Conservation (phyloP, 2,888 invertebrate species). For the Tipula unca region DNA sequence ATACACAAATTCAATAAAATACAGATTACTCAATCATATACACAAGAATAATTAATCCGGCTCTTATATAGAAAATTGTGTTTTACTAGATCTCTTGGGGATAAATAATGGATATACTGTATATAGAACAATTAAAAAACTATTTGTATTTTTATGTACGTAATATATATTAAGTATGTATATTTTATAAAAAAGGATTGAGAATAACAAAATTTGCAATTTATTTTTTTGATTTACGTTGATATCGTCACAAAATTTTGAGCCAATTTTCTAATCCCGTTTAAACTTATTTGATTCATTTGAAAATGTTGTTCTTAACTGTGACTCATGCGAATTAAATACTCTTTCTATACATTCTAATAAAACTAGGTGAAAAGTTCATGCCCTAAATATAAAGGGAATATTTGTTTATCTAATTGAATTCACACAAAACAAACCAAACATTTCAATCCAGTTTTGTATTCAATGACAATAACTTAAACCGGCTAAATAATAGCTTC, state of each 20-base stretch:
- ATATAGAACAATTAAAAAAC: neutral
- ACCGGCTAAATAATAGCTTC: neutral
- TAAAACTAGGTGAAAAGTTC: too few species aligned
- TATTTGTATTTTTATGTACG: neutral
- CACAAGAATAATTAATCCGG: neutral
- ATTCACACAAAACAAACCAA: neutral
- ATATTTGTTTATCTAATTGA: neutral
- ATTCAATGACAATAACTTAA: neutral
- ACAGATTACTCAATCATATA: neutral
- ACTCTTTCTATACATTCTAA: too few species aligned
- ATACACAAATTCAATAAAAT: neutral
- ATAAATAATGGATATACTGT: neutral
- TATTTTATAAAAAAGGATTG: too few species aligned
- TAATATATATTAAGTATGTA: neutral
- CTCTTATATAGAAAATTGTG: neutral
- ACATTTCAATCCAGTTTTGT: neutral
- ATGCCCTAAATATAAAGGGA: neutral
- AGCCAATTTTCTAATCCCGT: too few species aligned
- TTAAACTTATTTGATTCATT: too few species aligned
- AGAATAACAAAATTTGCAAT: neutral
- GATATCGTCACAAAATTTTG: too few species aligned
- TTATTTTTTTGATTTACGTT: too few species aligned
- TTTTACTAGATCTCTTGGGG: neutral
- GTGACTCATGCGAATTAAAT: too few species aligned
- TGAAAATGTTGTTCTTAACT: too few species aligned